These are phyloP conservation scores for Venusia cambrica DNA, from an alignment of 2,888 invertebrate genomes.

Conservation along the genomic window DNA sequence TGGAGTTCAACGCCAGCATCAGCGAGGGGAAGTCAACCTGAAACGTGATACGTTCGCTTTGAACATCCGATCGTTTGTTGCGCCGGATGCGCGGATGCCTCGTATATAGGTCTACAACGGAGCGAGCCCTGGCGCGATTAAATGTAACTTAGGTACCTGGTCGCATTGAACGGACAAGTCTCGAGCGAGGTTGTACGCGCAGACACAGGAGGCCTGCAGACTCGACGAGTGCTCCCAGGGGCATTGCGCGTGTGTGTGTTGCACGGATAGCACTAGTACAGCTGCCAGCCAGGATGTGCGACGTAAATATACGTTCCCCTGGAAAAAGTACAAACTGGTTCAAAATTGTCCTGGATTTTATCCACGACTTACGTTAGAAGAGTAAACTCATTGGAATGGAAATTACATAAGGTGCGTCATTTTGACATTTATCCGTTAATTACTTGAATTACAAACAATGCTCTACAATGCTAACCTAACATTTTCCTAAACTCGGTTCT, in stretches of 20 bases:
- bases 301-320: slow-evolving; percentile 40
- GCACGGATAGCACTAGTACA: slow-evolving; percentile 39
- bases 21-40: slow-evolving; percentile 89
- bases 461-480: too few relatives aligned
- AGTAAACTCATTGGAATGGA: too few relatives aligned
- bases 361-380: too few relatives aligned
- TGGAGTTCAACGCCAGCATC: slow-evolving; percentile 86
- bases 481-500: too few relatives aligned
- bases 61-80: too few relatives aligned
- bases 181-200: slow-evolving; percentile 91
- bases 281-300: slow-evolving; percentile 42
- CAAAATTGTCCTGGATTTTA: too few relatives aligned
- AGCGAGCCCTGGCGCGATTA: too few relatives aligned
- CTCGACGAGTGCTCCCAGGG: slow-evolving; percentile 90
- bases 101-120: too few relatives aligned
- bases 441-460: too few relatives aligned
- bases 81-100: too few relatives aligned
- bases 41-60: slow-evolving; percentile 12
- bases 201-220: slow-evolving; percentile 91
- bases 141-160: slow-evolving; percentile 82
- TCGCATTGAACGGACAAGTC: slow-evolving; percentile 95
- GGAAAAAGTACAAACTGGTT: slow-evolving; percentile 34
- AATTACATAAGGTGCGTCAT: too few relatives aligned
- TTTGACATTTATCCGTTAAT: too few relatives aligned
- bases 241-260: slow-evolving; percentile 83